Base-by-base conservation (phyloP, 1,140 invertebrate genomes). In the Micrasema longulum region DNA sequence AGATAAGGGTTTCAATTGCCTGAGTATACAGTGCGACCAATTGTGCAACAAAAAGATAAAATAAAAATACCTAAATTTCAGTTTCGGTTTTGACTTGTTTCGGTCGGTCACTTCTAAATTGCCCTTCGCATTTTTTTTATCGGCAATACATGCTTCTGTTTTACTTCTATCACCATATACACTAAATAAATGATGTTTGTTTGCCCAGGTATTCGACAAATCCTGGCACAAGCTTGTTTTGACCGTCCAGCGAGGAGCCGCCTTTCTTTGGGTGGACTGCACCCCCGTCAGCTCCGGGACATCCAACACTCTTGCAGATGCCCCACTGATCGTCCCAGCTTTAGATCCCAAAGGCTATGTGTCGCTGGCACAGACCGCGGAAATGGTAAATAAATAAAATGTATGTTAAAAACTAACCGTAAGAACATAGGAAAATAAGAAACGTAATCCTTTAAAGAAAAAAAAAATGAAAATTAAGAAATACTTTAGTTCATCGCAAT, bases 221-320 rank as follows among this genome's bases (percentile, higher is more conserved):
- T 84, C 88, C 53, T 94, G 92, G 92, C 92, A 94, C 76, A 94
- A 94, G 83, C 84, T 95, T 12, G 90, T 93, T 78, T 85, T 94
- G 72, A 90, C 91, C 20, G 88, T 93, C 2, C 89, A 86, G 66
- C 80, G 87, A 69, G 88, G 92, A 57, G 82, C 82, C 68, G 87
- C 91, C 0, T 79, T 87, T n/a, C 79, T 93, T 5, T 92, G 91
- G 79, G 80, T 93, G 1, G 92, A 95, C 79, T 95, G 93, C 77
- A 81, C 72, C 57, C 76, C 76, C 14, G 73, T 87, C 60, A 80
- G 81, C 77, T 74, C 77, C 26, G 84, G 78, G 11, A 11, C 31
- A 12, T 55, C 52, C 16, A 22, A 77, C 80, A 6, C 80, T 87
- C 36, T 47, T 10, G 67, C 64, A 12, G 20, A 55, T 31, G 38